A percentile compares a stretch with the other conserved stretches of the same genome.
Evolutionary conservation across 2,113 vertebrate genomes (phyloP).

Genomic region (Pterocles gutturalis): DNA sequence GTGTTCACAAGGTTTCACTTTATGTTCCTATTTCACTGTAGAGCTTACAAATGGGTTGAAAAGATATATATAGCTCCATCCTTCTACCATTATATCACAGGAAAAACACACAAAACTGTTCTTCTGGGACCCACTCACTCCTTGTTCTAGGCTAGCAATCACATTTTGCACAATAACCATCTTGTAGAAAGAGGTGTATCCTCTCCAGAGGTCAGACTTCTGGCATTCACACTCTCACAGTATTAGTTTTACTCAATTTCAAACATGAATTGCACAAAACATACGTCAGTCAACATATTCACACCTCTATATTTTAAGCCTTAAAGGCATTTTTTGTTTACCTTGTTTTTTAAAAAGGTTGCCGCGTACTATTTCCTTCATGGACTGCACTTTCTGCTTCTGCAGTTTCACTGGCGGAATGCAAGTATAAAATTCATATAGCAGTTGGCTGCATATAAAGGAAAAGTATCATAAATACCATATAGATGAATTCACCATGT

Average conservation of each 20-base stretch:
- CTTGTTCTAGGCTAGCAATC: not conserved
- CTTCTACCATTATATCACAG: rapidly evolving
- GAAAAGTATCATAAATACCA: not conserved
- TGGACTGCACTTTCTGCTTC: slow-evolving; percentile 94
- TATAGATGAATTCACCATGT: not conserved
- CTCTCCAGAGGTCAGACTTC: not conserved
- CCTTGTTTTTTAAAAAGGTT: slow-evolving; percentile 93
- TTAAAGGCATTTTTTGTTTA: slow-evolving; percentile 49
- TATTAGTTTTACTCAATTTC: not conserved
- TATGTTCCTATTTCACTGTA: not conserved
- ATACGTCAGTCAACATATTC: not conserved
- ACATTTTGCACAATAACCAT: not conserved
- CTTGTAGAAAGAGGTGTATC: not conserved
- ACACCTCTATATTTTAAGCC: not conserved
- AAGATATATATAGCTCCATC: not conserved
- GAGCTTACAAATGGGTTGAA: not conserved
- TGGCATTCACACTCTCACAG: not conserved
- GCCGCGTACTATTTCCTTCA: slow-evolving; percentile 95
- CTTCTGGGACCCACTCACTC: not conserved
- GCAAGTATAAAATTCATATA: slow-evolving; percentile 94
- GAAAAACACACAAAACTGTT: not conserved
- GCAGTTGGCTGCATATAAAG: slow-evolving; percentile 83
- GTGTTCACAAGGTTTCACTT: not conserved
- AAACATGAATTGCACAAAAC: not conserved
- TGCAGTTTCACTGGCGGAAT: slow-evolving; percentile 91